Percentiles rank a stretch among this genome's conserved stretches.
Evolutionary conservation across 2,888 invertebrate genomes (phyloP).

Genomic region (Nemoura dubitans): DNA sequence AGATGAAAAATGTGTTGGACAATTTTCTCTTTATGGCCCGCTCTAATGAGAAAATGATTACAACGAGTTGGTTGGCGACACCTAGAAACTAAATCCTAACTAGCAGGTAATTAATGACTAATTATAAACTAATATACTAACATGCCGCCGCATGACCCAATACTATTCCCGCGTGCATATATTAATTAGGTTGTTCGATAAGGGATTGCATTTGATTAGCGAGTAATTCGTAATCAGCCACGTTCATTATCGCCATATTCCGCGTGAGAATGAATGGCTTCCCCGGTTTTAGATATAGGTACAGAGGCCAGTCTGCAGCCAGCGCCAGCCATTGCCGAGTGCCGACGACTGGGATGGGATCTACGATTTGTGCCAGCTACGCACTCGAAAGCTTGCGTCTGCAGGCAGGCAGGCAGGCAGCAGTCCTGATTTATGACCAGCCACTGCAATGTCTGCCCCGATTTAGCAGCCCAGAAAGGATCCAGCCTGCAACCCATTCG

Average conservation of each 20-base stretch:
- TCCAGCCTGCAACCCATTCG: background rate
- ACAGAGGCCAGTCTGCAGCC: background rate
- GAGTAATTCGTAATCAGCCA: constrained; percentile 20
- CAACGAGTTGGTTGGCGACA: background rate
- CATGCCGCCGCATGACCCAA: background rate
- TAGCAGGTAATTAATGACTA: background rate
- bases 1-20: background rate
- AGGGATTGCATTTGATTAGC: constrained; percentile 20
- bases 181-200: constrained; percentile 1
- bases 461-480: background rate
- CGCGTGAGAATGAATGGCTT: background rate
- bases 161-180: background rate
- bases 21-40: background rate
- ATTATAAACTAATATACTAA: background rate
- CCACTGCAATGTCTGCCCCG: background rate
- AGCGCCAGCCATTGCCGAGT: background rate
- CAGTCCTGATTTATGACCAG: background rate
- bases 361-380: background rate
- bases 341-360: too few relatives aligned
- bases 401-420: background rate
- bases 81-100: background rate
- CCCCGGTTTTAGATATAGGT: background rate
- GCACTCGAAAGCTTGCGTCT: background rate
- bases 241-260: background rate
- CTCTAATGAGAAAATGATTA: constrained; percentile 9